Conservation (phyloP, 2,113 vertebrate genomes). For the Ochotona curzoniae region DNA sequence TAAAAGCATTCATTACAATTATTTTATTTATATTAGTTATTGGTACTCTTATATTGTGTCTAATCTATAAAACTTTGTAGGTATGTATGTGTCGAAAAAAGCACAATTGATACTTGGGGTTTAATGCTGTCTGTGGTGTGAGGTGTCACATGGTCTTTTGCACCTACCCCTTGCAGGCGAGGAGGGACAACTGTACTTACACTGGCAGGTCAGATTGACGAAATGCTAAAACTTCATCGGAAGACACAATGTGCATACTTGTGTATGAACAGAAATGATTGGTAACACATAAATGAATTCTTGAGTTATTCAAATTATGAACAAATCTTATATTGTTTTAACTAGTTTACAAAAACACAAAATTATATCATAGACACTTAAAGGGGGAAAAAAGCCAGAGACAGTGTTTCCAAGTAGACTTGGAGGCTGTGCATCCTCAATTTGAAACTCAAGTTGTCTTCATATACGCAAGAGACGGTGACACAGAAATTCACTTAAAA, state of each 20-base stretch:
- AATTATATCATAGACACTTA: background rate
- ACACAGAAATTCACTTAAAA: conserved; percentile 36
- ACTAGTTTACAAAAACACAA: background rate
- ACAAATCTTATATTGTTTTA: background rate
- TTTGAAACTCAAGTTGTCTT: background rate
- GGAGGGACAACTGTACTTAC: background rate
- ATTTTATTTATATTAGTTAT: background rate
- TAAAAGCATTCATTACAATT: background rate
- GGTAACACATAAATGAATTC: background rate
- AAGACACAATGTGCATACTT: background rate
- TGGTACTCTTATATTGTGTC: background rate
- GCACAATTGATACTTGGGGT: background rate
- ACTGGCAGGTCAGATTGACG: background rate
- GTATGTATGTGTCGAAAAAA: background rate
- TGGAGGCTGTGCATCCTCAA: background rate
- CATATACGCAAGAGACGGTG: background rate
- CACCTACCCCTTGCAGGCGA: background rate
- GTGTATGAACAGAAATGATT: background rate
- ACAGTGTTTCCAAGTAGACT: background rate
- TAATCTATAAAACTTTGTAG: background rate
- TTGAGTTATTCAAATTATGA: background rate
- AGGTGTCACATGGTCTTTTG: background rate
- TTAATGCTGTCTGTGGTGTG: background rate
- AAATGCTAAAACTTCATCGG: conserved; percentile 18
- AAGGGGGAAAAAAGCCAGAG: background rate